Evolutionary conservation across 2,113 vertebrate species (phyloP).

Genomic region (Pholis gunnellus): DNA sequence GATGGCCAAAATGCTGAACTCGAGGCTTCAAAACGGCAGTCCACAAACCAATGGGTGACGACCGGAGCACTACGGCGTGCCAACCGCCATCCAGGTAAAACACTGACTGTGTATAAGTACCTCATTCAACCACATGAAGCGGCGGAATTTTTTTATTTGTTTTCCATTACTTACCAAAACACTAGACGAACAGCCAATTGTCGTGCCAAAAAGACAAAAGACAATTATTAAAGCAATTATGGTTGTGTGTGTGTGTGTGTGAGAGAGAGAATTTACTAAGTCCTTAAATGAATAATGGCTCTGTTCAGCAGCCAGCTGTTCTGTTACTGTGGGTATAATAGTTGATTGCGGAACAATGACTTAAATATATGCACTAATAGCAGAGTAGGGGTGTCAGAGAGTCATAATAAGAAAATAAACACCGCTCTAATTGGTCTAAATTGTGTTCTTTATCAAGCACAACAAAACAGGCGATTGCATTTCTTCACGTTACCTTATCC

Average conservation of each 20-base stretch:
- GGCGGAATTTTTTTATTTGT: too few species aligned
- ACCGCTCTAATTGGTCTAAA: background rate
- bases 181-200: background rate
- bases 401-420: background rate
- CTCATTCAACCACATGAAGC: too few species aligned
- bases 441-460: background rate
- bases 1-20: too few species aligned
- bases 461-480: background rate
- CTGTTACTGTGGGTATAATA: constrained; percentile 28
- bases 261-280: constrained; percentile 14
- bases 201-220: background rate
- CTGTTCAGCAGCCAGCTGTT: constrained; percentile 49
- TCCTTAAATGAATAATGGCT: constrained; percentile 43
- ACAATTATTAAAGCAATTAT: constrained; percentile 50
- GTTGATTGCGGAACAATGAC: background rate
- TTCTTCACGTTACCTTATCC: background rate
- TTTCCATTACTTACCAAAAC: background rate
- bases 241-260: constrained; percentile 1
- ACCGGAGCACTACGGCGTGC: too few species aligned
- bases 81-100: too few species aligned
- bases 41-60: too few species aligned
- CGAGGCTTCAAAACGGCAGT: too few species aligned
- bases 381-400: background rate
- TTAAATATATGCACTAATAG: background rate
- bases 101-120: too few species aligned